A percentile compares a stretch with the other conserved stretches of the same genome.
Evolutionary conservation across 1,140 invertebrate genomes (phyloP).

Genomic region (Penaeus indicus): DNA sequence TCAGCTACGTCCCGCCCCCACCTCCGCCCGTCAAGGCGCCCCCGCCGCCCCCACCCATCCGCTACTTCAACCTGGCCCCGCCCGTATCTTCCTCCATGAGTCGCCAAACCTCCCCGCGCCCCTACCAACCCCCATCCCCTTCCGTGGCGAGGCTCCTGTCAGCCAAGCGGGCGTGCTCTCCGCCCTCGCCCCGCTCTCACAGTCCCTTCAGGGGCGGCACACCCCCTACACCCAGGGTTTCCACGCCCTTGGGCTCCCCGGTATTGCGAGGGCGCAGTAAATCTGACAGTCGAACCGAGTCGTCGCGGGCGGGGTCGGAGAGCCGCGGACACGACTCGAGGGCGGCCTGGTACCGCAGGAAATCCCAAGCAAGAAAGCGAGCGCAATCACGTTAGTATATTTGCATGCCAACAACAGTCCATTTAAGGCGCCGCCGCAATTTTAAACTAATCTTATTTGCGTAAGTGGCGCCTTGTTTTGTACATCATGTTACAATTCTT

Average conservation of each 20-base stretch:
- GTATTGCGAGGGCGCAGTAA: conserved; percentile 43
- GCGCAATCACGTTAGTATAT: conserved; percentile 50
- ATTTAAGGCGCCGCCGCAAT: background rate
- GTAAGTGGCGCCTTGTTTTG: too few relatives aligned
- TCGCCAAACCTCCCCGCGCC: conserved; percentile 20
- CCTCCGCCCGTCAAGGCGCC: background rate
- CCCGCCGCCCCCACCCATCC: conserved; percentile 31
- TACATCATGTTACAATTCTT: too few relatives aligned
- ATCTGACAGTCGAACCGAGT: conserved; percentile 38
- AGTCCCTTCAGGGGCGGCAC: conserved; percentile 31
- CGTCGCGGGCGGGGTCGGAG: conserved; percentile 22
- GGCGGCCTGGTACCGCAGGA: conserved; percentile 48
- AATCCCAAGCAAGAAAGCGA: conserved; percentile 37
- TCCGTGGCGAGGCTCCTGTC: background rate
- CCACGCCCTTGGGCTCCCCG: conserved; percentile 28
- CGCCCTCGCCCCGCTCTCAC: conserved; percentile 31
- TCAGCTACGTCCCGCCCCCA: background rate
- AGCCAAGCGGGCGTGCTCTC: conserved; percentile 19
- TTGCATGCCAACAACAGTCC: background rate
- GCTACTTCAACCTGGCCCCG: conserved; percentile 33
- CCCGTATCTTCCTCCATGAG: background rate
- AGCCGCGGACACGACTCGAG: conserved; percentile 22
- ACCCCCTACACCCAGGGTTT: conserved; percentile 23
- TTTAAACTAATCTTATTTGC: too few relatives aligned
- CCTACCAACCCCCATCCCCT: background rate